Evolutionary conservation across 2,113 vertebrate genomes (phyloP), one percentile per base, ranked within the genome.

Genomic region (Scatophagus argus): DNA sequence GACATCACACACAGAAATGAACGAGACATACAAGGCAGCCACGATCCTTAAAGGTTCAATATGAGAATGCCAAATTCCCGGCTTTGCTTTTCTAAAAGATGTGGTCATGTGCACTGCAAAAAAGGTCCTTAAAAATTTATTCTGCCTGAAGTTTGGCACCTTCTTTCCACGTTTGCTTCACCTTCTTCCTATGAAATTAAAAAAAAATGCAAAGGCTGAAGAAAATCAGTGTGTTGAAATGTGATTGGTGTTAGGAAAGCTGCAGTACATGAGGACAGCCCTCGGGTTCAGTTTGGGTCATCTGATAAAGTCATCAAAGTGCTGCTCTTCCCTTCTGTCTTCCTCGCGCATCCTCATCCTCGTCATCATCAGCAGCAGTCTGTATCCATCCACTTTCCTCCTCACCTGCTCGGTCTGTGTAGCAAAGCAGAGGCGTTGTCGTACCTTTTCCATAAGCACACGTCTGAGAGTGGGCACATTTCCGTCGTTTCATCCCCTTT

Each of bases 261-360:
- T 51, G 2, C 6, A 4, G 14, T 1, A 2, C n/a, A 10, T 32
- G 21, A 55, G n/a, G n/a, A n/a, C n/a, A 77, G 71, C 87, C 79
- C 51, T 63, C 31, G 25, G 74, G 59, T 74, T 88, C 63, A 64
- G 78, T 86, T 89, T 83, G 75, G 44, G 74, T 81, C 69, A 34
- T 67, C 79, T 64, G 52, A 63, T 62, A 9, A 59, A 17, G 59
- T 84, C 91, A 92, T 93, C 92, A 92, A 93, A 93, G 91, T 91
- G 84, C 91, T 89, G 82, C 81, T 81, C 74, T 79, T 54, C 76
- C 71, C 87, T 54, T 54, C 83, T 84, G 79, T 82, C 84, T 59
- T 85, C 70, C 83, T 88, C 64, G 29, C 25, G 4, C 81, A 76
- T 77, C 67, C 74, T 66, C n/a, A 1, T 86, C 80, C 85, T 82